Percentiles rank a stretch among this genome's conserved stretches.
phyloP scores from a whole-genome alignment of 2,113 vertebrate species.

The Fregetta grallaria region DNA sequence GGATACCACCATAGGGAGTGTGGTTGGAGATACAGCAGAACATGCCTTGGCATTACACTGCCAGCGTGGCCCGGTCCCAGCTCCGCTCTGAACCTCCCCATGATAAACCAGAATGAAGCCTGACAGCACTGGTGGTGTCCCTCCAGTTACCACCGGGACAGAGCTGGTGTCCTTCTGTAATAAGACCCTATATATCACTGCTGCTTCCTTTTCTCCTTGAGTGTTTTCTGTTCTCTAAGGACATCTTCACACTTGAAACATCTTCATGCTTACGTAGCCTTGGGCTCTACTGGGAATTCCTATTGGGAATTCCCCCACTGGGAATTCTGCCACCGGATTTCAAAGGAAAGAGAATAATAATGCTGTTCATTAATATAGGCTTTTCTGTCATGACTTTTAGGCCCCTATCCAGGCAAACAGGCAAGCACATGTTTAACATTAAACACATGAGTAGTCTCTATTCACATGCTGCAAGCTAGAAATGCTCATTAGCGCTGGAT shows the following conservation, averaged over 20 bases:
- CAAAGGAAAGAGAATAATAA: constrained; percentile 46
- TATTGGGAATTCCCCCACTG: constrained; percentile 51
- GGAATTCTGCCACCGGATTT: constrained; percentile 52
- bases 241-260: not conserved
- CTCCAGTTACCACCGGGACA: not conserved
- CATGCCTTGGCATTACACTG: not conserved
- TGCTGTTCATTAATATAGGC: constrained; percentile 29
- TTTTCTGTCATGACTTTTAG: constrained; percentile 42
- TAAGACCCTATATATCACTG: not conserved
- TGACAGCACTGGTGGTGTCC: not conserved
- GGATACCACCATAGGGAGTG: not conserved
- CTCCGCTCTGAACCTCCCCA: not conserved
- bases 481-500: constrained; percentile 35
- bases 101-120: not conserved
- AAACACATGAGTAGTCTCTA: constrained; percentile 42
- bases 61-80: not conserved
- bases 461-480: constrained; percentile 36
- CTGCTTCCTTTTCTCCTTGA: not conserved
- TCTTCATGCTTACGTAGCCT: not conserved
- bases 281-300: constrained; percentile 43
- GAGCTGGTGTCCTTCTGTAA: not conserved
- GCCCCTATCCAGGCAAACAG: constrained; percentile 39
- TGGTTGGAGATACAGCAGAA: not conserved
- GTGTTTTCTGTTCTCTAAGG: not conserved
- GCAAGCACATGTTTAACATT: constrained; percentile 54